These are phyloP conservation scores for Sitophilus oryzae DNA, from an alignment of 1,140 invertebrate genomes.

Conservation along the genomic window DNA sequence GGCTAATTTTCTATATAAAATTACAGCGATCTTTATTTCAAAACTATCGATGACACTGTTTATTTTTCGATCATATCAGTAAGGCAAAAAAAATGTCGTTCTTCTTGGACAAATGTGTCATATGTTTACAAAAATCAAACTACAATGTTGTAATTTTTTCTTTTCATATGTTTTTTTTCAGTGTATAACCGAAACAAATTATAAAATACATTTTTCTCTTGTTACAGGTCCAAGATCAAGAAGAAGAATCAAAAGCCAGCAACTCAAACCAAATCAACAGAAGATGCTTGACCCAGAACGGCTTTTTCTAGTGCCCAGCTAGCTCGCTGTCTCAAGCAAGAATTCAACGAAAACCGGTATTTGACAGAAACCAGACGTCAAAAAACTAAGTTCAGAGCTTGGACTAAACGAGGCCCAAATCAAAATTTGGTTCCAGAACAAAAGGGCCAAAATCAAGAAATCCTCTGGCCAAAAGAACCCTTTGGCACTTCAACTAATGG, in stretches of 20 bases:
- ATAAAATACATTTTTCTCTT: constrained; percentile 9
- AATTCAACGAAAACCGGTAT: constrained; percentile 88
- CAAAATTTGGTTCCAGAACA: constrained; percentile 96
- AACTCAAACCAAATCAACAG: constrained; percentile 49
- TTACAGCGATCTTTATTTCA: no score
- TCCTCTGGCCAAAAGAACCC: constrained; percentile 75
- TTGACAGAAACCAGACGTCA: constrained; percentile 82
- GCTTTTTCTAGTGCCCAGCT: constrained; percentile 96
- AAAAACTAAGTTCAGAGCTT: constrained; percentile 78
- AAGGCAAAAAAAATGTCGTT: no score
- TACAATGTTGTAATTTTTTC: no score
- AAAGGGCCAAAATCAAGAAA: constrained; percentile 92
- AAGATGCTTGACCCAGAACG: constrained; percentile 94
- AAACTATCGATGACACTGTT: no score
- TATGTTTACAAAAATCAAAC: no score
- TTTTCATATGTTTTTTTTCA: no score
- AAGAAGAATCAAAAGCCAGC: constrained; percentile 68
- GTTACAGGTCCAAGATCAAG: constrained; percentile 81
- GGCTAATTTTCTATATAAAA: no score
- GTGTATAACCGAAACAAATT: no score
- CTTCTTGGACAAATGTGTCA: no score
- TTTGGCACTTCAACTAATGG: constrained; percentile 82
- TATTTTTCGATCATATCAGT: no score
- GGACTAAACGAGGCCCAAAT: constrained; percentile 91
- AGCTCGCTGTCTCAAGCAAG: constrained; percentile 80